Evolutionary conservation across 1,140 invertebrate genomes (phyloP).

Genomic region (Drosophila burlai): DNA sequence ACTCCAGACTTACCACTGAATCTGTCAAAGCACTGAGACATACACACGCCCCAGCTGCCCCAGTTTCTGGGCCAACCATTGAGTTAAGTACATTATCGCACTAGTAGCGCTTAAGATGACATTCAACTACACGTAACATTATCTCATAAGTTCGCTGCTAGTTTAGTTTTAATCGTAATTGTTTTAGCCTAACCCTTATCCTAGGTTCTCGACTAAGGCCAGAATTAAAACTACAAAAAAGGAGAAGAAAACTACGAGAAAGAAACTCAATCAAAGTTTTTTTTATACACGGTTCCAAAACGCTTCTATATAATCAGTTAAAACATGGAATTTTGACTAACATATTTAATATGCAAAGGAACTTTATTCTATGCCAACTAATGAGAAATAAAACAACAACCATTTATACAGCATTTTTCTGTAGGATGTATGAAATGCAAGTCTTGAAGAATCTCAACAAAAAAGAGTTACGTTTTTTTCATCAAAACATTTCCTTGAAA

Average conservation of each 20-base stretch:
- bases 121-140: slow-evolving; percentile 69
- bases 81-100: slow-evolving; percentile 76
- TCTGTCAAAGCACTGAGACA: slow-evolving; percentile 84
- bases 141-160: slow-evolving; percentile 67
- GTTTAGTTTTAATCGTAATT: slow-evolving; percentile 71
- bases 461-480: slow-evolving; percentile 67
- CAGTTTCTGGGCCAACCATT: slow-evolving; percentile 68
- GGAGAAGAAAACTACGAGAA: slow-evolving; percentile 38
- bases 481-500: slow-evolving; percentile 81
- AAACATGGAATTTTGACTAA: slow-evolving; percentile 49
- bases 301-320: slow-evolving; percentile 57
- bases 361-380: slow-evolving; percentile 51
- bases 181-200: slow-evolving; percentile 64
- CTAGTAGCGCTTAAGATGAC: slow-evolving; percentile 75
- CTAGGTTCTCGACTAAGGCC: slow-evolving; percentile 63
- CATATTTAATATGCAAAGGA: slow-evolving; percentile 66
- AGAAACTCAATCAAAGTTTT: slow-evolving; percentile 43
- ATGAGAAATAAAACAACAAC: slow-evolving; percentile 6
- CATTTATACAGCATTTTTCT: slow-evolving; percentile 42
- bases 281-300: slow-evolving; percentile 44
- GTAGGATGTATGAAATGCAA: slow-evolving; percentile 62
- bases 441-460: slow-evolving; percentile 77
- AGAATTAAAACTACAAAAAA: slow-evolving; percentile 22
- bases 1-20: slow-evolving; percentile 84
- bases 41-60: slow-evolving; percentile 60